Percentiles rank a stretch among this genome's conserved stretches.
phyloP scores from a whole-genome alignment of 2,797 vertebrate species.

The Steatocranus sp. region DNA sequence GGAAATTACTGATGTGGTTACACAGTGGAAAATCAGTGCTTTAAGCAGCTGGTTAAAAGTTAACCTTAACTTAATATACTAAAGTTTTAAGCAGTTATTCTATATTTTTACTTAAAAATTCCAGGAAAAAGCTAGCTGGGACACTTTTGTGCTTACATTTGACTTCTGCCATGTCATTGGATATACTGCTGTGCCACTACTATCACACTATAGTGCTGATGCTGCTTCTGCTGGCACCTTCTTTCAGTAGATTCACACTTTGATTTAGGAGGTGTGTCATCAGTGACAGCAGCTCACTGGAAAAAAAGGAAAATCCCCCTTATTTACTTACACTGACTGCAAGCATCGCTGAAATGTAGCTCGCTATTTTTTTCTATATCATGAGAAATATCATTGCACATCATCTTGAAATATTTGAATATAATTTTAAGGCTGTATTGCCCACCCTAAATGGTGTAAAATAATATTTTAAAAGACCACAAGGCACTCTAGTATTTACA shows the following conservation, averaged over 20 bases:
- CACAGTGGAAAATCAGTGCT: not conserved
- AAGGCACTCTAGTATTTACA: not conserved
- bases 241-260: not conserved
- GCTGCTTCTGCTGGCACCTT: not conserved
- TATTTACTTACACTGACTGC: not conserved
- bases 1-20: not conserved
- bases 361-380: not conserved
- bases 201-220: not conserved
- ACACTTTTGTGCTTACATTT: not conserved
- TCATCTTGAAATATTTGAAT: not conserved
- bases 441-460: not conserved
- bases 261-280: not conserved
- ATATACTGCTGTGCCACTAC: not conserved
- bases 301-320: not conserved
- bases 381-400: not conserved
- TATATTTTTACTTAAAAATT: not conserved
- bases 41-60: not conserved
- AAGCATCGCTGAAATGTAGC: not conserved
- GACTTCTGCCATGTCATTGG: not conserved
- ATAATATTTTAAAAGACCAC: accelerated
- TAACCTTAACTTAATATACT: not conserved
- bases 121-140: not conserved
- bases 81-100: not conserved
- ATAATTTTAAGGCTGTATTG: not conserved
- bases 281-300: not conserved